phyloP scores from a whole-genome alignment of 2,113 vertebrate species.

The Micronycteris hirsuta region DNA sequence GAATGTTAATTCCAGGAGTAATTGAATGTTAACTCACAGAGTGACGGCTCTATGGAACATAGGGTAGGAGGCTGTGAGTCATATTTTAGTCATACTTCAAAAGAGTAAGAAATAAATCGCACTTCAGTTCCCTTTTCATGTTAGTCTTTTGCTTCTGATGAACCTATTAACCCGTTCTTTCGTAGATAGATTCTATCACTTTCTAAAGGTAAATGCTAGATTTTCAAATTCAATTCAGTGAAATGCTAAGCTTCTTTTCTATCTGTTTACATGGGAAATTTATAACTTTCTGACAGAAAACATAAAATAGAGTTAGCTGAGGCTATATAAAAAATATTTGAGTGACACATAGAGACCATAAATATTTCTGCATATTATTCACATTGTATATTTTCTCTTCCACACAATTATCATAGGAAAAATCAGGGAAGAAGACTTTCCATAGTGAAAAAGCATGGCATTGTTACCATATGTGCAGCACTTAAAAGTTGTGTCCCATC shows the following conservation, averaged over 20 bases:
- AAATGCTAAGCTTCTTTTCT: slow-evolving; percentile 32
- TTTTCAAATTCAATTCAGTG: slow-evolving; percentile 13
- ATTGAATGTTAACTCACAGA: not conserved
- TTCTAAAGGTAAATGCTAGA: slow-evolving; percentile 33
- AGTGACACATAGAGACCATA: not conserved
- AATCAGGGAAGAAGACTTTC: not conserved
- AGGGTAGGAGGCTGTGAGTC: slow-evolving; percentile 38
- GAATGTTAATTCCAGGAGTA: not conserved
- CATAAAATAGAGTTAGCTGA: slow-evolving; percentile 6
- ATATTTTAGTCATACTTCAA: slow-evolving; percentile 52
- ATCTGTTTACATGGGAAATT: slow-evolving; percentile 10
- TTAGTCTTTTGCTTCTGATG: slow-evolving; percentile 39
- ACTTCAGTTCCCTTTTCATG: not conserved
- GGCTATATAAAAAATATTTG: not conserved
- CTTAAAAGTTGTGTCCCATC: not conserved
- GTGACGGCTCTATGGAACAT: not conserved
- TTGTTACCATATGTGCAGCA: not conserved
- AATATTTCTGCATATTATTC: slow-evolving; percentile 12
- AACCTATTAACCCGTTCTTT: slow-evolving; percentile 20
- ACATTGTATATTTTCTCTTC: slow-evolving; percentile 23
- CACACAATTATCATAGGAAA: not conserved
- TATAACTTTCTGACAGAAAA: slow-evolving; percentile 26
- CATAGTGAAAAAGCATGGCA: not conserved
- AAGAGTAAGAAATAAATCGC: slow-evolving; percentile 30
- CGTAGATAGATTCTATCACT: slow-evolving; percentile 1